These are phyloP conservation scores for Cottus gobio DNA, from an alignment of 2,113 vertebrate species.

Conservation along the genomic window DNA sequence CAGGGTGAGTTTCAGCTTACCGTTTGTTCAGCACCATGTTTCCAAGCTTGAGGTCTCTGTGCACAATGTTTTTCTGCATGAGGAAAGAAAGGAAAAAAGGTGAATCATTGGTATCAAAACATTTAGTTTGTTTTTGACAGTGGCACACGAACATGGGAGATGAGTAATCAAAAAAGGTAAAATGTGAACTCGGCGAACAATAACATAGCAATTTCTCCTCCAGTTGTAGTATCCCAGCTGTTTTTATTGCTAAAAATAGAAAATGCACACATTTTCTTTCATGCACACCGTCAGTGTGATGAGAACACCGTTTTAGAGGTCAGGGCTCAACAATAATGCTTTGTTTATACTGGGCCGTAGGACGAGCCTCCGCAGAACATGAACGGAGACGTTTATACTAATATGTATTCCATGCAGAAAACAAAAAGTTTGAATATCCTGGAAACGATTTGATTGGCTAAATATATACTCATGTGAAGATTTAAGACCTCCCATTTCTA, in stretches of 20 bases:
- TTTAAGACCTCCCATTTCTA: too few relatives aligned
- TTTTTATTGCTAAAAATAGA: not conserved
- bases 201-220: conserved; percentile 19
- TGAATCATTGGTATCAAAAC: conserved; percentile 60
- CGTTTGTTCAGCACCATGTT: conserved; percentile 99
- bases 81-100: conserved; percentile 29
- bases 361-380: too few relatives aligned
- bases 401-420: too few relatives aligned
- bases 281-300: not conserved
- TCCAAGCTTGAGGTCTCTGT: conserved; percentile 98
- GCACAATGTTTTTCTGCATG: conserved; percentile 97
- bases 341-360: not conserved
- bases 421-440: too few relatives aligned
- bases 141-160: conserved; percentile 48
- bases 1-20: conserved; percentile 77
- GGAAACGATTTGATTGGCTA: too few relatives aligned
- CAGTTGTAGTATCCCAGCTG: not conserved
- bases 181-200: conserved; percentile 40
- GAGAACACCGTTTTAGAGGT: not conserved
- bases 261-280: not conserved
- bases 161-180: conserved; percentile 57
- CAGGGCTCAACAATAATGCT: not conserved
- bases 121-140: conserved; percentile 63
- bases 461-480: too few relatives aligned
- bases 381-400: not conserved